A percentile compares a stretch with the other conserved stretches of the same genome.
These are phyloP conservation scores for Plagodis pulveraria DNA, from an alignment of 2,888 invertebrate genomes.

Conservation along the genomic window DNA sequence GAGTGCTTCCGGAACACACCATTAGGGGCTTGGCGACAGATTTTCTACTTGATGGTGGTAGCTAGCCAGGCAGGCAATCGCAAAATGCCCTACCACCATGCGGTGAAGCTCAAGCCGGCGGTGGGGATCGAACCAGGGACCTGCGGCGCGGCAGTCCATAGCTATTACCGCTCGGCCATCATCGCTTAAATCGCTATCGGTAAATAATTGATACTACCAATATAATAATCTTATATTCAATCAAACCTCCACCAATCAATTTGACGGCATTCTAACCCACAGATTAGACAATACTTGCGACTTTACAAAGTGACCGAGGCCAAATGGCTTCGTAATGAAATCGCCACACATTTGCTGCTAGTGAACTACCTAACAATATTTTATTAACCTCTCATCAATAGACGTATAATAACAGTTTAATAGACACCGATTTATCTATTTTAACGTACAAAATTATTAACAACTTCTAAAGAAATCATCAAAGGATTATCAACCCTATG, in stretches of 20 bases:
- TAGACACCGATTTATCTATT: slow-evolving; percentile 76
- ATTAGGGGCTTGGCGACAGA: no score
- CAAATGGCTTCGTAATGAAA: slow-evolving; percentile 44
- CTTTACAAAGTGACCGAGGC: slow-evolving; percentile 8
- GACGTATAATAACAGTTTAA: slow-evolving; percentile 79
- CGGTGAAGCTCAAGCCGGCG: no score
- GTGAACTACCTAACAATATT: slow-evolving; percentile 69
- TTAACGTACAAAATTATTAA: slow-evolving; percentile 39
- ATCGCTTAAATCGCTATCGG: no score
- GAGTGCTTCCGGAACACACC: no score
- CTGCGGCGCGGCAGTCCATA: no score
- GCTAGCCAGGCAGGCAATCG: no score
- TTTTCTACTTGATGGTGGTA: no score
- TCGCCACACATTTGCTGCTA: slow-evolving; percentile 56
- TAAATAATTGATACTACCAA: neutral
- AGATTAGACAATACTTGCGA: neutral
- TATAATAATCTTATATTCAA: neutral
- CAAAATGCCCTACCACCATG: no score
- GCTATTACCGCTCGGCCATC: no score
- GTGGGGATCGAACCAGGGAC: no score
- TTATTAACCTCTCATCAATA: slow-evolving; percentile 77
- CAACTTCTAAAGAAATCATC: slow-evolving; percentile 28
- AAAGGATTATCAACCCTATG: slow-evolving; percentile 30
- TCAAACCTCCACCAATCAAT: slow-evolving; percentile 22
- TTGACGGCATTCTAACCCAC: slow-evolving; percentile 13